Percentiles rank a stretch among this genome's conserved stretches.
phyloP scores from a whole-genome alignment of 1,140 invertebrate species.

The Lycorma delicatula region DNA sequence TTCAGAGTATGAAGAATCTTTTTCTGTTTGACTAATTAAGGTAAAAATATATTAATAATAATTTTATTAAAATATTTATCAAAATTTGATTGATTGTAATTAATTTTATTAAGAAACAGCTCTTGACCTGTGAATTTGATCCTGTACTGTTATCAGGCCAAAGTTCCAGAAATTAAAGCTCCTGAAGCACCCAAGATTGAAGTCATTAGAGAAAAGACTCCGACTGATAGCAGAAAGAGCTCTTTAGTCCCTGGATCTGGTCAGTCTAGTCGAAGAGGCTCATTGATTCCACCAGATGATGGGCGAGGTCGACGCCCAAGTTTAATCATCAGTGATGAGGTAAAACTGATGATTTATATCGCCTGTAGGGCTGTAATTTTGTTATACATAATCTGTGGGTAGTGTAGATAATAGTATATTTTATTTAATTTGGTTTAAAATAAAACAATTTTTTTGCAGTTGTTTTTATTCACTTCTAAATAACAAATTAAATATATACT shows the following conservation, averaged over 20 bases:
- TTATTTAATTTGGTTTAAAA: conserved; percentile 1
- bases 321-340: conserved; percentile 88
- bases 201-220: conserved; percentile 67
- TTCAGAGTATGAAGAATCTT: no score
- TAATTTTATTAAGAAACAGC: no score
- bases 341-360: conserved; percentile 41
- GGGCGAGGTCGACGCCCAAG: conserved; percentile 75
- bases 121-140: no score
- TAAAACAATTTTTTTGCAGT: conserved; percentile 2
- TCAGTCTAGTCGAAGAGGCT: conserved; percentile 64
- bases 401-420: background rate
- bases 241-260: conserved; percentile 65
- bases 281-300: conserved; percentile 70
- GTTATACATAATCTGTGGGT: background rate
- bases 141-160: conserved; percentile 28
- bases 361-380: background rate
- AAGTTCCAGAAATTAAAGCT: conserved; percentile 66
- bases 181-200: conserved; percentile 75
- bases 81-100: no score
- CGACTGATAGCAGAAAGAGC: conserved; percentile 56
- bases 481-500: background rate
- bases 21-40: no score
- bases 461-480: conserved; percentile 8
- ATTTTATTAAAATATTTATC: no score
- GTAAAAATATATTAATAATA: no score